phyloP scores from a whole-genome alignment of 2,797 vertebrate species.

The Takifugu ocellatus region DNA sequence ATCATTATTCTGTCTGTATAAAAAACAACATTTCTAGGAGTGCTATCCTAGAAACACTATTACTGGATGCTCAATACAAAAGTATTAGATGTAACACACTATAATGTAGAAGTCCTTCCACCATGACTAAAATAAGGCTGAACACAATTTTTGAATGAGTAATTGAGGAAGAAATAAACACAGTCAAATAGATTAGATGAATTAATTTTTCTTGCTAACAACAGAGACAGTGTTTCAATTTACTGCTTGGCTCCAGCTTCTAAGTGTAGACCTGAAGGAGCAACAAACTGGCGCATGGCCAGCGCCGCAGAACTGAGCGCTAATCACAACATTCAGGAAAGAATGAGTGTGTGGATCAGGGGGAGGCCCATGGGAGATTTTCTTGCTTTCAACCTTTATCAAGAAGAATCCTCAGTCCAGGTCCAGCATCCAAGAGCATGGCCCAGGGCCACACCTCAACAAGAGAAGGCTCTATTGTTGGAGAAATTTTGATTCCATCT shows the following conservation, averaged over 20 bases:
- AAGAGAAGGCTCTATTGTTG: constrained; percentile 41
- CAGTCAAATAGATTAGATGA: background rate
- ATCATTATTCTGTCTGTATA: constrained; percentile 1
- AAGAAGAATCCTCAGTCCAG: constrained; percentile 29
- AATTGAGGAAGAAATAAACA: background rate
- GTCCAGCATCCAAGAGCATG: constrained; percentile 29
- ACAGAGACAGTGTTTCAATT: constrained; percentile 35
- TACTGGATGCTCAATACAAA: background rate
- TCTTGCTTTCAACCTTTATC: constrained; percentile 41
- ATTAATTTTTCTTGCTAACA: constrained; percentile 15
- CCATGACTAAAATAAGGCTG: background rate
- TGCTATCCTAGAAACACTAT: background rate
- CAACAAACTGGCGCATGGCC: constrained; percentile 47
- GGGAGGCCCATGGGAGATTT: constrained; percentile 36
- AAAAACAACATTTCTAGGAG: background rate
- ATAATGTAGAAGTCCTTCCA: background rate
- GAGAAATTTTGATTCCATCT: constrained; percentile 10
- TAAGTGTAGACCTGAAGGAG: constrained; percentile 36
- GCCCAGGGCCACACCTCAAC: constrained; percentile 30
- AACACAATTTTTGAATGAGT: background rate
- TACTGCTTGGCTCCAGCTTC: constrained; percentile 44
- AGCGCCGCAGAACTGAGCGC: constrained; percentile 38
- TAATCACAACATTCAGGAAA: constrained; percentile 56
- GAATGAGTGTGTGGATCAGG: constrained; percentile 44
- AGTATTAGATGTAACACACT: background rate